These are phyloP conservation scores for Halichondria panicea DNA, from an alignment of 37 sponge, comb jelly and placozoan species.

Conservation along the genomic window DNA sequence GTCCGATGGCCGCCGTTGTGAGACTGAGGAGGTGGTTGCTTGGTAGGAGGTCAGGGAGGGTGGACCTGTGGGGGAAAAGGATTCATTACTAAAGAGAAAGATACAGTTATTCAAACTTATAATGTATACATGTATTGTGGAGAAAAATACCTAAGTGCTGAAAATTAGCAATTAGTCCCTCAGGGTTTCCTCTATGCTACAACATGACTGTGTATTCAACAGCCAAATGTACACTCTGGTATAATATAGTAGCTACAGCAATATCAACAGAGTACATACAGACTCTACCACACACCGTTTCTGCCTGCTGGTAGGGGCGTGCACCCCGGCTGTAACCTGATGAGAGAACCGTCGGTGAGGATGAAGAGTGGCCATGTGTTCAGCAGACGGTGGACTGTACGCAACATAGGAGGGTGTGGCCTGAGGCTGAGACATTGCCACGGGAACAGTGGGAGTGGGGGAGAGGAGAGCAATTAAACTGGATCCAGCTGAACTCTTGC, in stretches of 20 bases:
- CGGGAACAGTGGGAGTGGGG: slow-evolving; percentile 25
- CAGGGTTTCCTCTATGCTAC: no score
- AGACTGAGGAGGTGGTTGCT: slow-evolving; percentile 1
- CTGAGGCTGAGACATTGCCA: slow-evolving; percentile 13
- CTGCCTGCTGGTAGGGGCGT: background rate
- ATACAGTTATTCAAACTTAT: background rate
- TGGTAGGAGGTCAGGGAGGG: slow-evolving; percentile 20
- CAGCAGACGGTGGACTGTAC: background rate
- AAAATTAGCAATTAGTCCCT: no score
- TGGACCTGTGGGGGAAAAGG: slow-evolving; percentile 2
- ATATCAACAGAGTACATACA: background rate
- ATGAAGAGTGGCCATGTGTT: background rate
- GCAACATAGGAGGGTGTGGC: background rate
- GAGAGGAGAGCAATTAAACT: slow-evolving; percentile 35
- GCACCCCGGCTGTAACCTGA: slow-evolving; percentile 4
- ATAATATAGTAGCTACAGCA: background rate
- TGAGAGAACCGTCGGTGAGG: background rate
- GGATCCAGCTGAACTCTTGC: slow-evolving; percentile 28
- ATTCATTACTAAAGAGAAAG: background rate
- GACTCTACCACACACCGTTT: background rate
- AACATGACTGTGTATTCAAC: no score
- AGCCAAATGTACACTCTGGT: no score
- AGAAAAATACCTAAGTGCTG: no score
- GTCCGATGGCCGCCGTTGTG: background rate
- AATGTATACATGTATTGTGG: background rate